Base-by-base conservation (phyloP, 2,113 vertebrate genomes). In the Epinephelus cyanopodus region DNA sequence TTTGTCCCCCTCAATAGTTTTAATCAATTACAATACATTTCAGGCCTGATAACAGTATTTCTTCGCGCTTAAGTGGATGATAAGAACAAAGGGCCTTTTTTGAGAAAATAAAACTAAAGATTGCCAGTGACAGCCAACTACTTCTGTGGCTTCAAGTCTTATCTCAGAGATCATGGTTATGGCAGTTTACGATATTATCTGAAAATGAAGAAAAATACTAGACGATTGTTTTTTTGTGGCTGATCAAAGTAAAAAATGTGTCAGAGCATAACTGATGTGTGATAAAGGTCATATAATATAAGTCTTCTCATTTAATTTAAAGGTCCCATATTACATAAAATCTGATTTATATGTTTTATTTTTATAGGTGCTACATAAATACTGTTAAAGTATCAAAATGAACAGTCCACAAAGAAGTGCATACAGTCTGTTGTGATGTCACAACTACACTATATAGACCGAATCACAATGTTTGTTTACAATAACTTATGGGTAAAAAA, bases 1-100 rank as follows among this genome's bases (percentile, higher is more conserved):
- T 87, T 90, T 84, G 89, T 92, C 84, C 77, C 84, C 79, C 75
- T 88, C 71, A 77, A 56, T 74, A 74, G 74, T 86, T 90, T 84
- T 84, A 83, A 89, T 92, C 85, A 84, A 65, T 88, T 87, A 88
- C 70, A 83, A n/a, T 82, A 57, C 64, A 83, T 88, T 78, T 86
- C 75, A 70, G 63, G 33, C 62, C 45, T 65, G 82, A 91, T 83
- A 81, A 65, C 47, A 65, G 18, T 39, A 29, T 79, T 70, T 37
- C 53, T 88, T 77, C 9, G n/a, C 39, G 17, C 66, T 61, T 73
- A 74, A 78, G 74, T 15, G 47, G 71, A 60, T 75, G 79, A 85
- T 84, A 80, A 67, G 72, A 88, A 85, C 77, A 90, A 88, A 86
- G 53, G 18, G 11, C 27, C 48, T 69, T 65, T 85, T 29, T 76